Evolutionary conservation across 2,113 vertebrate species (phyloP).

Genomic region (Colaptes auratus): DNA sequence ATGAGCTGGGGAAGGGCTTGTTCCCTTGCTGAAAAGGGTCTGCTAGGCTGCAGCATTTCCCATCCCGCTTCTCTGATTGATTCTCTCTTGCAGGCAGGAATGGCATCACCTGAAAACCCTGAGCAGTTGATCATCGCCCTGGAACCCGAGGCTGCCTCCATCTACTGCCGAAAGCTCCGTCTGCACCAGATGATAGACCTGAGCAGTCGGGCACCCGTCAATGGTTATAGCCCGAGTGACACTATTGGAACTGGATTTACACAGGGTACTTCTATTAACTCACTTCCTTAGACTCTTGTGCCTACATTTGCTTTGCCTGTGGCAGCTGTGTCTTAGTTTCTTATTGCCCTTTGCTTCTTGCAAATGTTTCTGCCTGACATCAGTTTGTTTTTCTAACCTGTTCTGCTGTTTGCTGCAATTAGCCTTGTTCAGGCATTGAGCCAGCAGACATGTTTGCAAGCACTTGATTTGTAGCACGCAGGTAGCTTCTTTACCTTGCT

Average conservation of each 20-base stretch:
- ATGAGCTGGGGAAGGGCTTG: not conserved
- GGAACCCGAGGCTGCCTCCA: slow-evolving; percentile 95
- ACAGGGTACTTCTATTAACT: slow-evolving; percentile 73
- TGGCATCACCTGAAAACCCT: slow-evolving; percentile 89
- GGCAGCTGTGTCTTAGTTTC: not conserved
- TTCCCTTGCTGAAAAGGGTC: not conserved
- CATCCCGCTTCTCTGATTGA: not conserved
- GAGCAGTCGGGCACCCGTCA: slow-evolving; percentile 80
- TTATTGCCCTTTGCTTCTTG: not conserved
- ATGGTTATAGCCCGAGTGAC: slow-evolving; percentile 90
- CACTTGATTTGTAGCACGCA: not conserved
- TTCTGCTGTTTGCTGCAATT: not conserved
- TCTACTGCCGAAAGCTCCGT: slow-evolving; percentile 98
- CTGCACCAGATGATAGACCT: slow-evolving; percentile 98
- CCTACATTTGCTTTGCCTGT: not conserved
- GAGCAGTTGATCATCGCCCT: slow-evolving; percentile 96
- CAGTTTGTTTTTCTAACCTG: not conserved
- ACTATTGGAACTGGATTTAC: slow-evolving; percentile 85
- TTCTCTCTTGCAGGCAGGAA: slow-evolving; percentile 83
- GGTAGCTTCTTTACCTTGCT: not conserved
- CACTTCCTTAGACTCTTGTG: not conserved
- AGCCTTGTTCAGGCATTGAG: not conserved
- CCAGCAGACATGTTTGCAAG: not conserved
- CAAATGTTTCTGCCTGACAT: not conserved
- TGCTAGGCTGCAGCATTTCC: not conserved